Evolutionary conservation across 2,888 invertebrate species (phyloP), one percentile per base, ranked within the genome.

Genomic region (Pomacea canaliculata): DNA sequence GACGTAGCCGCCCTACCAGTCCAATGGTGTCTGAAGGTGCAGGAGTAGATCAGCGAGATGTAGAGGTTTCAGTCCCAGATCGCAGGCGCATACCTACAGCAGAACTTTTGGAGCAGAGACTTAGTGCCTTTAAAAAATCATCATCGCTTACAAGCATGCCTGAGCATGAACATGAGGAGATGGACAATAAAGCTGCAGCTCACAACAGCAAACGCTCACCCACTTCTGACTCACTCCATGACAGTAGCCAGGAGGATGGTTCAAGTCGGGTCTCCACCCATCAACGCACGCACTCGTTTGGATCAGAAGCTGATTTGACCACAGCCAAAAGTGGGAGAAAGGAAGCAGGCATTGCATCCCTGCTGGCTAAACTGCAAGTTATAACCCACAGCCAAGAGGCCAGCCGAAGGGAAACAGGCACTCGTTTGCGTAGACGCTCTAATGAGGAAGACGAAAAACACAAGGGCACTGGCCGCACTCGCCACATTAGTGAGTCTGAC

Each of bases 1-100:
- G 80, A 62, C 76, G 86, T 13, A 87, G 87, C 73, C 79, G 87
- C n/a, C 87, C 86, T 16, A 85, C 80, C 68, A 87, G 87, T 71
- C 87, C 87, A 63, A 83, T 84, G 48, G 81, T 84, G n/a, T 80
- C 80, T 51, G 83, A 84, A 73, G 78, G 79, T 7, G 23, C 59
- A 8, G 73, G 59, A 12, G 8, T 62, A 2, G 77, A 72, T 60
- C 46, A 60, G 18, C 69, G 76, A 18, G 84, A 83, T 13, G 77
- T 81, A 16, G 78, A 83, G 59, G 77, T 80, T 13, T 77, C 81
- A 18, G 73, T 70, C 67, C 78, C 79, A 13, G 79, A 77, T 37
- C 84, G 84, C 18, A 76, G 82, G 10, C 76, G 85, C 37, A 78
- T 83, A 75, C 82, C 86, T 27, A 84, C 85, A 59, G 86, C 85